phyloP scores from a whole-genome alignment of 2,888 invertebrate genomes.

The Odontomyia ornata region DNA sequence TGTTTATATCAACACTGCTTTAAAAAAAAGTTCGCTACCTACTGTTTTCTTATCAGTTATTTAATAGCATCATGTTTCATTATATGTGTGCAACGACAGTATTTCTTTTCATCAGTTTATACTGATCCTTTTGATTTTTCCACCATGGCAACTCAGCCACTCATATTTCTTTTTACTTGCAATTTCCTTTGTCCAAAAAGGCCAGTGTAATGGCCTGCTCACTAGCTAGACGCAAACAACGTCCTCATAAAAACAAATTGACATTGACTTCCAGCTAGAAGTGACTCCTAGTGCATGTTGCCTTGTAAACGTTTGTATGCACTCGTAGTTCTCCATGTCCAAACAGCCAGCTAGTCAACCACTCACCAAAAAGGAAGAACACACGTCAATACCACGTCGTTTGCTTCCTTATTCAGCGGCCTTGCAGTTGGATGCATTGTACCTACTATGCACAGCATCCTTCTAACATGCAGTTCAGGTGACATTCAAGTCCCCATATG shows the following conservation, averaged over 20 bases:
- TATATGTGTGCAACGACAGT: too few relatives aligned
- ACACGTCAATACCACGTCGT: background rate
- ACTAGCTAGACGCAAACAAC: background rate
- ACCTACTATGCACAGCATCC: background rate
- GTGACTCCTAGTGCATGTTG: slow-evolving; percentile 12
- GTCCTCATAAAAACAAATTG: background rate
- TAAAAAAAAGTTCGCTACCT: too few relatives aligned
- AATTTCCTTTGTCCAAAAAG: too few relatives aligned
- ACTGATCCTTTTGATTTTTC: too few relatives aligned
- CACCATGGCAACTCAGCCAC: too few relatives aligned
- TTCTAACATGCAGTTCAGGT: background rate
- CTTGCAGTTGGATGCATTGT: background rate
- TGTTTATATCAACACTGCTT: too few relatives aligned
- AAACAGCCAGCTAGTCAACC: background rate
- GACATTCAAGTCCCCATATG: background rate
- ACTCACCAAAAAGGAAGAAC: slow-evolving; percentile 11
- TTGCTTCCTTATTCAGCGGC: background rate
- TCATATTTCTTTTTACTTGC: too few relatives aligned
- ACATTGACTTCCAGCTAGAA: background rate
- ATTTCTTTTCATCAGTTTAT: too few relatives aligned
- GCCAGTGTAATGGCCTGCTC: too few relatives aligned
- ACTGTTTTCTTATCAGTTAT: too few relatives aligned
- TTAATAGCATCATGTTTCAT: too few relatives aligned
- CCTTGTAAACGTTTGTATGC: background rate
- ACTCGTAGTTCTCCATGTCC: background rate